Conservation (phyloP, 64 coral and sea anemone genomes). For the Pachyseris speciosa region DNA sequence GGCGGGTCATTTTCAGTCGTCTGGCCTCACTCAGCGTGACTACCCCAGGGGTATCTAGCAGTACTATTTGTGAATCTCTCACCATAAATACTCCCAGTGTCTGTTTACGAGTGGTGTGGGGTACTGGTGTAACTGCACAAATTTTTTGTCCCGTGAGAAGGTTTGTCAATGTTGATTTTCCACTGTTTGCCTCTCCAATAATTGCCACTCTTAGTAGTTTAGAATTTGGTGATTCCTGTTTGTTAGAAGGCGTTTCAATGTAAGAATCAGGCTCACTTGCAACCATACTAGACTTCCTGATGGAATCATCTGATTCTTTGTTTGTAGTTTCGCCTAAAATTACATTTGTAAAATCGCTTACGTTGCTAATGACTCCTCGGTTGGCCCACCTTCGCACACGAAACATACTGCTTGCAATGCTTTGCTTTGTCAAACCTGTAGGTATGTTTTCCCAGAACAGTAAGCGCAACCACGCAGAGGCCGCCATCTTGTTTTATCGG, state of each 20-base stretch:
- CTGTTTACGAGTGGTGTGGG: constrained; percentile 94
- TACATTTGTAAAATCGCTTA: not conserved
- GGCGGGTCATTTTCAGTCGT: constrained; percentile 89
- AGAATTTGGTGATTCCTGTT: constrained; percentile 10
- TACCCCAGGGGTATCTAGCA: constrained; percentile 94
- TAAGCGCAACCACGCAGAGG: not conserved
- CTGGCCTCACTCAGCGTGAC: constrained; percentile 73
- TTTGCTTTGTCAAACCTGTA: not conserved
- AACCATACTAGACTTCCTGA: not conserved
- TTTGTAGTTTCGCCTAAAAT: not conserved
- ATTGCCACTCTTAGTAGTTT: constrained; percentile 88
- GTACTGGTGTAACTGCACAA: constrained; percentile 85
- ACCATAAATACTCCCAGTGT: constrained; percentile 69
- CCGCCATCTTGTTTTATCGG: not conserved
- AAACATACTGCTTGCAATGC: not conserved
- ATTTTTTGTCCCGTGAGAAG: constrained; percentile 87
- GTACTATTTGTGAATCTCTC: constrained; percentile 70
- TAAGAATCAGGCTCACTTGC: not conserved
- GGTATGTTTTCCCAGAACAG: too few relatives aligned
- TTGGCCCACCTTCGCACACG: not conserved
- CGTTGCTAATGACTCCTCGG: not conserved
- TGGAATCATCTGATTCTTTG: not conserved
- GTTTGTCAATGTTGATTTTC: constrained; percentile 97
- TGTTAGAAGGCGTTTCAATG: not conserved
- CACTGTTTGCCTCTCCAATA: constrained; percentile 96